phyloP scores from a whole-genome alignment of 2,888 invertebrate species.

The Hirudinaria manillensis region DNA sequence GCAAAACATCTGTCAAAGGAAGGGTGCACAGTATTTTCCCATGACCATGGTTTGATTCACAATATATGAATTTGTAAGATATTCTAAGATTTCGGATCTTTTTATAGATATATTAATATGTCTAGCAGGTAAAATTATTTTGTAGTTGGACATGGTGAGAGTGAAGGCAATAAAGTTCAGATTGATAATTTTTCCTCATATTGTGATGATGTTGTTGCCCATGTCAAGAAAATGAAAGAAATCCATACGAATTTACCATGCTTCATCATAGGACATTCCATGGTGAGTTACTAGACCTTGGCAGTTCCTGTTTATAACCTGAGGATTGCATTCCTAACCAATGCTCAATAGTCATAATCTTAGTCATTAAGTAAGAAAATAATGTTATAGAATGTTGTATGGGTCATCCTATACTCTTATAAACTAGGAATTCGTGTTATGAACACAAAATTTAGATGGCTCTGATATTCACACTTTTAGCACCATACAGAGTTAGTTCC shows the following conservation, averaged over 20 bases:
- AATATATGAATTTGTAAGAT: neutral
- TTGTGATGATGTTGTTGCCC: conserved; percentile 51
- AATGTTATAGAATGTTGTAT: neutral
- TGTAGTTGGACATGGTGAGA: conserved; percentile 56
- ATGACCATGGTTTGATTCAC: conserved; percentile 47
- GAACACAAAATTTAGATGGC: neutral
- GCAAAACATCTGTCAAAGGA: conserved; percentile 42
- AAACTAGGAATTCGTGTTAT: neutral
- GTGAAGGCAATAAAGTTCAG: conserved; percentile 53
- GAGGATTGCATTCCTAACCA: no score
- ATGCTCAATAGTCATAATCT: no score
- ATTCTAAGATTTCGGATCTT: neutral
- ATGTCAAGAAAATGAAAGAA: conserved; percentile 48
- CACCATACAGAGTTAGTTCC: no score
- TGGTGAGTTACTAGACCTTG: conserved; percentile 51
- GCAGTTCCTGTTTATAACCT: no score
- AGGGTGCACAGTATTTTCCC: conserved; percentile 46
- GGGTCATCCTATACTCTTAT: neutral
- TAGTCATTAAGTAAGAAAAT: neutral
- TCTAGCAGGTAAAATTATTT: neutral
- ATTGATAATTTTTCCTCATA: conserved; percentile 49
- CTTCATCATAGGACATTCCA: conserved; percentile 56
- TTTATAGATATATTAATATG: no score
- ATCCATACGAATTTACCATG: conserved; percentile 49
- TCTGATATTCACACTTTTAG: no score